Percentiles rank a stretch among this genome's conserved stretches.
Evolutionary conservation across 1,140 invertebrate species (phyloP).

Genomic region (Colletes gigas): DNA sequence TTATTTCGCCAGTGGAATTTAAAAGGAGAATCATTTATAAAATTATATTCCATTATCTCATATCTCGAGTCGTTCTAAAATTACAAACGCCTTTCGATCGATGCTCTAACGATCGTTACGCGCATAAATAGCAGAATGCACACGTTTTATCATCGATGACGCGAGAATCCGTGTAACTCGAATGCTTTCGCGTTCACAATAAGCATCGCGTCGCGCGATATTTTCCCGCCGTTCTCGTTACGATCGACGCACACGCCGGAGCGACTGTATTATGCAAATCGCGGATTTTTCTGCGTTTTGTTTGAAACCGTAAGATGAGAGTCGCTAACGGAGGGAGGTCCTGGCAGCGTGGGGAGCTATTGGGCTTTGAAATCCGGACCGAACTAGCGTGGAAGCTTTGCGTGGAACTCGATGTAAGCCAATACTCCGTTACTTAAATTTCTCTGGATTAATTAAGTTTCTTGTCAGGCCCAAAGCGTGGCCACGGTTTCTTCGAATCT

Average conservation of each 20-base stretch:
- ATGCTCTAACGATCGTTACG: neutral
- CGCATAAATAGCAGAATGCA: neutral
- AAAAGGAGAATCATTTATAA: too few relatives aligned
- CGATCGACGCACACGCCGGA: neutral
- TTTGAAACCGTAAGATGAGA: conserved; percentile 3
- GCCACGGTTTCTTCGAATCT: too few relatives aligned
- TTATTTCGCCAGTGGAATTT: too few relatives aligned
- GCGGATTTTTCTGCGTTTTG: neutral
- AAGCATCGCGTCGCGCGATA: neutral
- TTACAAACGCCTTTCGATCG: neutral
- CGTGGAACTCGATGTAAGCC: neutral
- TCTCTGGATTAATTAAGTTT: neutral
- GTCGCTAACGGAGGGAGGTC: conserved; percentile 21
- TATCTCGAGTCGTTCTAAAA: too few relatives aligned
- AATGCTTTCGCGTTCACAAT: conserved; percentile 11
- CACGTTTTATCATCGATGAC: conserved; percentile 9
- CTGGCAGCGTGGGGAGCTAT: neutral
- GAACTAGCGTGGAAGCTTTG: neutral
- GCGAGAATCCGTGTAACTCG: conserved; percentile 20
- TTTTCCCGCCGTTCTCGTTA: neutral
- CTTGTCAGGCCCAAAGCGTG: neutral
- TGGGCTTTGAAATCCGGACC: neutral
- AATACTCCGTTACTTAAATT: neutral
- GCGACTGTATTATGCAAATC: conserved; percentile 23
- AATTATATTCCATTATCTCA: too few relatives aligned